Base-by-base conservation (phyloP, 2,113 vertebrate species). In the Phycodurus eques region DNA sequence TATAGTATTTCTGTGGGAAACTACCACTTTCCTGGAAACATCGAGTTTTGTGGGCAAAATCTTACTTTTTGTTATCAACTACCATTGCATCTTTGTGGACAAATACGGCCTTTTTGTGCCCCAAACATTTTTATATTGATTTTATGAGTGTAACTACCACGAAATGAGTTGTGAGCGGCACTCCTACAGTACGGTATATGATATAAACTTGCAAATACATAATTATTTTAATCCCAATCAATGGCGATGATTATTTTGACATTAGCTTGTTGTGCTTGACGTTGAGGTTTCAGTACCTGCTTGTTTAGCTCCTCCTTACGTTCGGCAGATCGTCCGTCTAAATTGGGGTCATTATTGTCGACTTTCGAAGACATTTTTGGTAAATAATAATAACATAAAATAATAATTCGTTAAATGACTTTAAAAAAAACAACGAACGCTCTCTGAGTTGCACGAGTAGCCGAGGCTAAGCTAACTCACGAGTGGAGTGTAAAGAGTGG, bases 221-320 rank as follows among this genome's bases (percentile, higher is more conserved):
- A 39, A 42, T 62, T 42, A 11, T 15, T 12, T 14, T 33, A 62
- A 33, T 61, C 7, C 8, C 15, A 19, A 54, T 5, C 14, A 49
- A 20, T 13, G 9, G 11, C 12, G 12, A 46, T 19, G n/a, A 22
- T 56, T 56, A 22, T 11, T 51, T 51, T 47, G 1, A 8, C 46
- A 47, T 12, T 39, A 62, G 13, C 6, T 19, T 17, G 9, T 43
- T 20, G 15, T 42, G 61, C 3, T n/a, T 64, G 35, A 64, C 33
- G 9, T 11, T 20, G 1, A 44, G 49, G 11, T 0, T 68, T 20
- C 31, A 19, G 33, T 69, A 69, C 68, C 68, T 69, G 51, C 42
- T 39, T 69, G 68, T 69, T 56, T n/a, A 69, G 53, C 53, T 69
- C 68, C 10, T 43, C 68, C 35, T 69, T 57, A 10, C 49, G 68